Base-by-base conservation (phyloP, 2,888 invertebrate genomes). In the Athalia cordata region DNA sequence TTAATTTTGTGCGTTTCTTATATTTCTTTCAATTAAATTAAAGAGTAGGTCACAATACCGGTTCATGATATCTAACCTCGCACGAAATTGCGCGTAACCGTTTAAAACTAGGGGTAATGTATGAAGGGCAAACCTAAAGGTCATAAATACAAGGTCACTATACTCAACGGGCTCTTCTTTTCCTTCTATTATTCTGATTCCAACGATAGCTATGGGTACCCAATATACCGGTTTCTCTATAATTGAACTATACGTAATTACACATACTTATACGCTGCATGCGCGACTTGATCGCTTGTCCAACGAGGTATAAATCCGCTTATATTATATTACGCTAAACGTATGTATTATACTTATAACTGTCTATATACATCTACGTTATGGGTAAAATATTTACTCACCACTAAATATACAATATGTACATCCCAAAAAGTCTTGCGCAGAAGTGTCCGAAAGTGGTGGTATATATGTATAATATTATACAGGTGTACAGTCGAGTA, bases 111-210 rank as follows among this genome's bases (percentile, higher is more conserved):
- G 45, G 8, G n/a, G 15, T 59, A 29, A 29, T 29, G 29, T 29
- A 47, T 9, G 59, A 72, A 72, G 47, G 59, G 72, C 59, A 59
- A 72, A 59, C 72, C 59, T 47, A 72, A 72, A 72, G 72, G 57
- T 72, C 72, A 72, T 47, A 72, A 72, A 72, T 72, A 72, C 72
- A 72, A 72, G 72, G 72, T 72, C 72, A 59, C 15, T 72, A 29
- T n/a, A 8, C 11, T 47, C 11, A 72, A 59, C 47, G 72, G 57
- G 13, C 57, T 59, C 47, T 59, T 72, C n/a, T 52, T 59, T 13
- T 59, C 47, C 47, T 47, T 68, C 55, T 29, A 13, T 5, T 11
- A 45, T 45, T 13, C n/a, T 59, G 59, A 59, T 47, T 45, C 13
- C 59, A 47, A 13, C 47, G 47, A 45, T 72, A 59, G 57, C 45